A percentile compares a stretch with the other conserved stretches of the same genome.
Evolutionary conservation across 1,140 invertebrate species (phyloP).

Genomic region (Cyclargus thomasi): DNA sequence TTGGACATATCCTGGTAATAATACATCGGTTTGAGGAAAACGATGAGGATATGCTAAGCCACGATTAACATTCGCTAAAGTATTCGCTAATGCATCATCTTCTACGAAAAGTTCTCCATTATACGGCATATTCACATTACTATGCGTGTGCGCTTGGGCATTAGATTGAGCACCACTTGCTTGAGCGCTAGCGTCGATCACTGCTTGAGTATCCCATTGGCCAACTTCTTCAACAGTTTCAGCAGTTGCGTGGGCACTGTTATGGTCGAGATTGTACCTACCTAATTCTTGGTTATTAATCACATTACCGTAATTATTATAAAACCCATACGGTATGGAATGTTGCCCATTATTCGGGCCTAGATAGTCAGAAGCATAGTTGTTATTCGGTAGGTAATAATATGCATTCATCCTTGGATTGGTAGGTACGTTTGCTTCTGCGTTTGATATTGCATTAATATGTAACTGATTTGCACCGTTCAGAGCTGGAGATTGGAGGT

Average conservation of each 20-base stretch:
- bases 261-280: neutral
- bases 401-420: neutral
- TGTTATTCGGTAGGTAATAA: neutral
- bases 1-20: neutral
- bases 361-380: neutral
- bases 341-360: neutral
- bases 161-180: neutral
- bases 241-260: neutral
- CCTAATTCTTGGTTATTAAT: neutral
- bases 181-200: conserved; percentile 15
- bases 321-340: neutral
- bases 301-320: neutral
- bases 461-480: neutral
- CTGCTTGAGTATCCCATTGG: neutral
- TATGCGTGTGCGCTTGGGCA: neutral
- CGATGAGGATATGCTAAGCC: neutral
- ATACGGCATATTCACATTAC: neutral
- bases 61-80: neutral
- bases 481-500: neutral
- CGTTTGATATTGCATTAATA: neutral
- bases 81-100: conserved; percentile 9
- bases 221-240: neutral
- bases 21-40: too few species aligned
- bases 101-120: neutral
- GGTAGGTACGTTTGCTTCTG: neutral